Evolutionary conservation across 2,888 invertebrate species (phyloP), one percentile per base, ranked within the genome.

Genomic region (Lasiommata megera): DNA sequence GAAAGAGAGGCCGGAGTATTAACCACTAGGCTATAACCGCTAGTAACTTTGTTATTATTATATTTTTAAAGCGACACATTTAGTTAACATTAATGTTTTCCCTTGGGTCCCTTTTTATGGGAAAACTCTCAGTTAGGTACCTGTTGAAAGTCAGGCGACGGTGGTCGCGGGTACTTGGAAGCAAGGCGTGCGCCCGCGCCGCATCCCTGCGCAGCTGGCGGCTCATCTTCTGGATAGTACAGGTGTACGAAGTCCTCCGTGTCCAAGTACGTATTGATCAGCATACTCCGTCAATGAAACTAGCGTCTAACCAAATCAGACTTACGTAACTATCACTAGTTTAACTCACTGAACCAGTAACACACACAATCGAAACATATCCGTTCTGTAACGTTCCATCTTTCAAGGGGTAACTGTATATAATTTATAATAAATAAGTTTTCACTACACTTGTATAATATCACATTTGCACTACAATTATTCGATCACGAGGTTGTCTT

Each of bases 231-330:
- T 56, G 88, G 81, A 64, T 90, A 90, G 75, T 90, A 89, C 54
- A 90, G 76, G 63, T 90, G 90, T 83, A 90, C 90, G 86, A 90
- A 90, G 80, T 90, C 90, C 77, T 90, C 90, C 84, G 90, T 90
- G 86, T 90, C 90, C 82, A 90, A 80, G 72, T 76, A 88, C 57
- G 90, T 90, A 77, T 90, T 90, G 82, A 90, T 90, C 88, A 90
- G 82, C 90, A 90, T 90, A 84, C 77, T 86, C 82, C 80, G 81
- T 67, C 67, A 60, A 67, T 56, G 41, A 79, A 79, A 73, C 81
- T 79, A 85, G 81, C 78, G 78, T 84, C 81, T 84, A 81, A 82
- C 58, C 57, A 52, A 63, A 61, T 59, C 63, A 60, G 61, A 61
- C 61, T 56, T 61, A 31, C 47, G 14, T 50, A 65, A 65, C 76